Evolutionary conservation across 2,888 invertebrate species (phyloP).

Genomic region (Xiphydria camelus): DNA sequence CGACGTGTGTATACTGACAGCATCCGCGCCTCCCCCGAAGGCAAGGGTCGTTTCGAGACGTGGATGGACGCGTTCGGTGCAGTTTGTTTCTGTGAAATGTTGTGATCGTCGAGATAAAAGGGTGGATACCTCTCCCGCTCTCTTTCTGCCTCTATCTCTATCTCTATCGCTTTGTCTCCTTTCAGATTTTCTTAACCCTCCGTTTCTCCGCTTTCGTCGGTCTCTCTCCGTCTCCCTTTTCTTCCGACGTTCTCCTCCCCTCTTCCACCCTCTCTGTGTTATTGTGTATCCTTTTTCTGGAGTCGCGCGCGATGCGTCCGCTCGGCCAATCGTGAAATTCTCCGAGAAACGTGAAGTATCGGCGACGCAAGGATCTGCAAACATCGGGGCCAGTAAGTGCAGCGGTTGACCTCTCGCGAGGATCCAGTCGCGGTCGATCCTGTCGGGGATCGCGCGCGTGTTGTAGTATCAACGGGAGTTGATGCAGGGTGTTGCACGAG

Average conservation of each 20-base stretch:
- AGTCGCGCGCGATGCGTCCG: slow-evolving; percentile 24
- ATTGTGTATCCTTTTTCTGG: slow-evolving; percentile 31
- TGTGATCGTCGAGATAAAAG: too few relatives aligned
- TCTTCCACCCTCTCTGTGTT: slow-evolving; percentile 19
- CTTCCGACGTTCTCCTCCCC: slow-evolving; percentile 2
- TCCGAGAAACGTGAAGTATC: too few relatives aligned
- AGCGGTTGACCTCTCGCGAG: slow-evolving; percentile 24
- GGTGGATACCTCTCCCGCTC: slow-evolving; percentile 14
- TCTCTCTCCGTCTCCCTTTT: slow-evolving; percentile 14
- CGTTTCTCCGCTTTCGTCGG: slow-evolving; percentile 27
- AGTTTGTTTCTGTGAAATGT: slow-evolving; percentile 1
- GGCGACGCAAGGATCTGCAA: too few relatives aligned
- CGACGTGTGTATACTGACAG: background rate
- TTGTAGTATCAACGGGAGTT: too few relatives aligned
- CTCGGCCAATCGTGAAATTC: too few relatives aligned
- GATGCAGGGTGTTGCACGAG: too few relatives aligned
- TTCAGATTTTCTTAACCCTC: slow-evolving; percentile 13
- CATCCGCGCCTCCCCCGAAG: background rate
- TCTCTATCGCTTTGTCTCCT: too few relatives aligned
- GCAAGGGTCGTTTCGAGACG: too few relatives aligned
- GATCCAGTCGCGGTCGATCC: slow-evolving; percentile 23
- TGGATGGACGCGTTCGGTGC: too few relatives aligned
- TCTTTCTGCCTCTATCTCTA: slow-evolving; percentile 10
- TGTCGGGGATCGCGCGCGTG: too few relatives aligned
- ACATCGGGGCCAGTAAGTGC: too few relatives aligned